Conservation (phyloP, 92 coral and sea anemone genomes). For the Porites lobata region DNA sequence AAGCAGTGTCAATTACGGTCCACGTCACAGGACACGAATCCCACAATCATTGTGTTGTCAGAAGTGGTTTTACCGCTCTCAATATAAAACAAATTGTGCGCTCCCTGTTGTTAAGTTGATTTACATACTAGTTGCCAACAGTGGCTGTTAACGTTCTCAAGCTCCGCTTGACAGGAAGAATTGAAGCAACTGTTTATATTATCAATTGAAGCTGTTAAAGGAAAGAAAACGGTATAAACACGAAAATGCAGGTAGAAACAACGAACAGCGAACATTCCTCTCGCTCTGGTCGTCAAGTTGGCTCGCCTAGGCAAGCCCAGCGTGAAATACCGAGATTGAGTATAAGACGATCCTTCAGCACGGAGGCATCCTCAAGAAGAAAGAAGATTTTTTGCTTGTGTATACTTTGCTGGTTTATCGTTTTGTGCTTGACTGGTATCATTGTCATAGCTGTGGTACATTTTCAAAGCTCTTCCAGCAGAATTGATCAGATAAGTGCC, state of each 20-base stretch:
- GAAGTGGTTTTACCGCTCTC: not conserved
- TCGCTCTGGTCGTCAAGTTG: conserved; percentile 19
- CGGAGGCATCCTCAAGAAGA: conserved; percentile 7
- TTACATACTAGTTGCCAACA: conserved; percentile 29
- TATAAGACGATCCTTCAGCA: conserved; percentile 17
- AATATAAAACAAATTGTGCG: conserved; percentile 32
- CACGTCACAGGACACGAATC: conserved; percentile 50
- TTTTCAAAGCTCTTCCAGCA: conserved; percentile 42
- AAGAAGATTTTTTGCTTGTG: conserved; percentile 39
- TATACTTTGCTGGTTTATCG: conserved; percentile 32
- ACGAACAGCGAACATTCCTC: conserved; percentile 16
- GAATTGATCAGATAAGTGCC: conserved; percentile 37
- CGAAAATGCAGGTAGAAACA: not conserved
- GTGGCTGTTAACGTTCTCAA: conserved; percentile 10
- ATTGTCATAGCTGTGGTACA: conserved; percentile 41
- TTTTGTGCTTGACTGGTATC: conserved; percentile 34
- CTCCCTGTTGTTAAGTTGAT: conserved; percentile 17
- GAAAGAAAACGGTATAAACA: not conserved
- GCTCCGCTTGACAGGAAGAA: conserved; percentile 15
- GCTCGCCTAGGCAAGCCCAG: conserved; percentile 2
- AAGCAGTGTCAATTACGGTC: conserved; percentile 3
- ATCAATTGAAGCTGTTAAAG: not conserved
- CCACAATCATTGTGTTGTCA: conserved; percentile 39
- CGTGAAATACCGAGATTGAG: conserved; percentile 6
- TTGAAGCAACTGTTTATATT: not conserved